Evolutionary conservation across 2,888 invertebrate species (phyloP), one percentile per base, ranked within the genome.

Genomic region (Parnassius mnemosyne): DNA sequence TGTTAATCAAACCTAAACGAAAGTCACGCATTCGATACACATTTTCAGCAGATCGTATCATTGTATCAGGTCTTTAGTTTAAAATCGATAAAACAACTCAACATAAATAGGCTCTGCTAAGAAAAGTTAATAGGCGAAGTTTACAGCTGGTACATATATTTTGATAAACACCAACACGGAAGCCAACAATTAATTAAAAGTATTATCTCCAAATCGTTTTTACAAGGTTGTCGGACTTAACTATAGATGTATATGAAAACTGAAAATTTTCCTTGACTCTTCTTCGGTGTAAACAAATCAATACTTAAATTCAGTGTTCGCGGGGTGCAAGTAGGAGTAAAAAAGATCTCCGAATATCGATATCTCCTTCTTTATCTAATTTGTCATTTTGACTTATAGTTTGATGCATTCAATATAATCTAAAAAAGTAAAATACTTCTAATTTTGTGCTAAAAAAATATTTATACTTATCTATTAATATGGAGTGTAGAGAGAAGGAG

Each of bases 211-310:
- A 70, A 79, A 85, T 85, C 86, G 78, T 80, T 84, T 84, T 81
- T 80, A 81, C 89, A 89, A 88, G 89, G 88, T 81, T 87, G 76
- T 71, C 72, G 67, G 66, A 74, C 71, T 79, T 85, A 87, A 66
- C 74, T 83, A 83, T 83, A 84, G 64, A n/a, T n/a, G n/a, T 69
- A 70, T 68, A 69, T 72, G 76, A 11, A 75, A 78, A 75, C 75
- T 71, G 67, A 76, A 76, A 79, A 78, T 76, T 80, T 77, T 81
- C 73, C 68, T 72, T 68, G 69, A 25, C 74, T 76, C 73, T 69
- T n/a, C n/a, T n/a, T 68, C 80, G 81, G 84, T 84, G 89, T 89
- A 90, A 90, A 90, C 90, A 90, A 89, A 90, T 89, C 90, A 90
- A 90, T 89, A 89, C 85, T 81, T 64, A 56, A 71, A 72, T 81